Conservation (phyloP, 1,140 invertebrate species). For the Cotesia chilonis region DNA sequence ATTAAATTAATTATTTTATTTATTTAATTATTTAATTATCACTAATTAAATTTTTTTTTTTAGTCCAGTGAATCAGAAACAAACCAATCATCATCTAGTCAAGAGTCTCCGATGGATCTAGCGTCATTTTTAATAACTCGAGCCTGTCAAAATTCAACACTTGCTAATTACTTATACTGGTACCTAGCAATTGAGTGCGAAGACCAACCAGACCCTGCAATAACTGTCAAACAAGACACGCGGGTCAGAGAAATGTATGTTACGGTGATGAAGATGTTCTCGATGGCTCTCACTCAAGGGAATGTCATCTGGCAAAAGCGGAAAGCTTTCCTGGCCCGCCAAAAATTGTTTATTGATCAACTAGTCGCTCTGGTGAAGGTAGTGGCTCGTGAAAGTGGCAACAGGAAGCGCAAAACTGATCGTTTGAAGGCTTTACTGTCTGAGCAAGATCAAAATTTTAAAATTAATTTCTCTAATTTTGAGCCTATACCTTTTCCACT, state of each 20-base stretch:
- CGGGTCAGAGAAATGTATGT: conserved; percentile 86
- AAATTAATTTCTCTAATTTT: conserved; percentile 91
- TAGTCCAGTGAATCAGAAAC: conserved; percentile 57
- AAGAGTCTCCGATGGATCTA: conserved; percentile 72
- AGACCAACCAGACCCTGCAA: conserved; percentile 73
- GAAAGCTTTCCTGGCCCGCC: conserved; percentile 77
- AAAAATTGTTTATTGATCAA: conserved; percentile 91
- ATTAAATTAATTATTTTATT: no score
- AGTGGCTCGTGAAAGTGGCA: conserved; percentile 91
- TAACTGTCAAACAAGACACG: conserved; percentile 76
- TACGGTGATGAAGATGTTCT: conserved; percentile 88
- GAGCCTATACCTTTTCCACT: conserved; percentile 93
- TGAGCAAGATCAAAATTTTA: conserved; percentile 80
- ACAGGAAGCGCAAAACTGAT: conserved; percentile 91
- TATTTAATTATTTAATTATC: no score
- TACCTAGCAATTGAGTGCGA: conserved; percentile 94
- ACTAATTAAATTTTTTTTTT: conserved; percentile 34
- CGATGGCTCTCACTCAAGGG: conserved; percentile 72
- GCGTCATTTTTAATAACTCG: conserved; percentile 91
- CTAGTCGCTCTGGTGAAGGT: conserved; percentile 89
- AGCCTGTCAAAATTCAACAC: conserved; percentile 85
- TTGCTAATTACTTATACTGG: conserved; percentile 98
- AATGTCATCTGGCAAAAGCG: conserved; percentile 76
- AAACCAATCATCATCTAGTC: conserved; percentile 45
- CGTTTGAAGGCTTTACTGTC: conserved; percentile 82